Percentiles rank a stretch among this genome's conserved stretches.
phyloP scores from a whole-genome alignment of 2,888 invertebrate genomes.

The Drosophila melanosoma region DNA sequence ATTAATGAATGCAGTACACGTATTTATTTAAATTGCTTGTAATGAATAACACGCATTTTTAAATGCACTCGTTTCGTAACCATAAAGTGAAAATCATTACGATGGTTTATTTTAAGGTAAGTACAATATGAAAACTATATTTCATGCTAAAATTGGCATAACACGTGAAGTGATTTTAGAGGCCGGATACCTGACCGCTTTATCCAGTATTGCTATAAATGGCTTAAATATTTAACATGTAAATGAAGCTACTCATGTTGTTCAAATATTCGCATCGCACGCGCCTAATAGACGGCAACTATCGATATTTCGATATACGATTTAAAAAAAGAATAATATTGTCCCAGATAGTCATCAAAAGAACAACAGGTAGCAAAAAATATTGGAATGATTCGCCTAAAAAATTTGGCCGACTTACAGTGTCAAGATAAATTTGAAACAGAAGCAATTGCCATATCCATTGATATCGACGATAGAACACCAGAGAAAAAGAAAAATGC shows the following conservation, averaged over 20 bases:
- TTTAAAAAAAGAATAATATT: neutral
- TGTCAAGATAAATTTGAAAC: neutral
- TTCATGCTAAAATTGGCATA: neutral
- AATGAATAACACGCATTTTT: neutral
- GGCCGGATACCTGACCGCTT: neutral
- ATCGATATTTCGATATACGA: constrained; percentile 8
- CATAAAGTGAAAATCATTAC: too few species aligned
- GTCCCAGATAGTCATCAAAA: neutral
- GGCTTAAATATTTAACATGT: too few species aligned
- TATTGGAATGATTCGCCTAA: constrained; percentile 63
- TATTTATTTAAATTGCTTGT: neutral
- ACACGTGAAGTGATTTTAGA: neutral
- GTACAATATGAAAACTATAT: too few species aligned
- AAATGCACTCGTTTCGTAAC: neutral
- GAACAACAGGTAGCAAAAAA: constrained; percentile 16
- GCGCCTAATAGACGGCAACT: neutral
- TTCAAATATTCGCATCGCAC: neutral
- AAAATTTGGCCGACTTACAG: constrained; percentile 48
- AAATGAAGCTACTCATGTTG: neutral
- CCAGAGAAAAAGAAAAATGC: constrained; percentile 51
- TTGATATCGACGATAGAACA: constrained; percentile 21
- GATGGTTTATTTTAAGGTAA: too few species aligned
- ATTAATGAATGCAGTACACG: constrained; percentile 9
- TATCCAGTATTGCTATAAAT: neutral
- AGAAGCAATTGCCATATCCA: neutral